phyloP scores from a whole-genome alignment of 2,888 invertebrate species.

The Sussaba pulchella region DNA sequence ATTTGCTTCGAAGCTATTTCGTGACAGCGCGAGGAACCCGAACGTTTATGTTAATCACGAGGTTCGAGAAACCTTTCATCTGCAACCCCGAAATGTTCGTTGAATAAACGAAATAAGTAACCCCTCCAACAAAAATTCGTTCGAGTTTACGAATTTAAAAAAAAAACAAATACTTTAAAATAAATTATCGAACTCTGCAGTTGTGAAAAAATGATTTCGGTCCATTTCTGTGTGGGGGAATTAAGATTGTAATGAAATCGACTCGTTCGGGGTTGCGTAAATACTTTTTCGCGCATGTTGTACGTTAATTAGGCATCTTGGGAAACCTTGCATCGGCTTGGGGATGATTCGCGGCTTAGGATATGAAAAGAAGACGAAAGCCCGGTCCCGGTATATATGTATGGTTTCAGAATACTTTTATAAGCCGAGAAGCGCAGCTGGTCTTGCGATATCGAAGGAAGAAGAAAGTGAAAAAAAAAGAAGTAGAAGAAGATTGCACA shows the following conservation, averaged over 20 bases:
- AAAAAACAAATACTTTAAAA: too few species aligned
- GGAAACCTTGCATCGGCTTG: slow-evolving; percentile 57
- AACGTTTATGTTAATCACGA: slow-evolving; percentile 39
- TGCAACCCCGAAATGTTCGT: background rate
- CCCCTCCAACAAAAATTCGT: background rate
- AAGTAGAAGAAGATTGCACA: too few species aligned
- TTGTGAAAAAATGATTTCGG: too few species aligned
- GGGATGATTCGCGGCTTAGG: slow-evolving; percentile 55
- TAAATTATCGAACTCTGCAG: too few species aligned
- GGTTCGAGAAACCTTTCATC: slow-evolving; percentile 8
- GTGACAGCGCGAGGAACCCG: slow-evolving; percentile 3
- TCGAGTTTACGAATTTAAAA: too few species aligned
- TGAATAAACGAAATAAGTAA: background rate
- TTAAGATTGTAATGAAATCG: too few species aligned
- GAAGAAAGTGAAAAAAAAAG: background rate
- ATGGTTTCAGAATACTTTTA: slow-evolving; percentile 73
- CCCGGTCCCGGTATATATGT: slow-evolving; percentile 32
- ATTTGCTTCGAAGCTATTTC: slow-evolving; percentile 13
- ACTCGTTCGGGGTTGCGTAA: too few species aligned
- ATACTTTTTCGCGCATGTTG: background rate
- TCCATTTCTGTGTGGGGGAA: too few species aligned
- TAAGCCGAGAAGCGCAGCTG: slow-evolving; percentile 44
- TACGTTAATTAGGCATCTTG: slow-evolving; percentile 54
- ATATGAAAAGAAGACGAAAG: slow-evolving; percentile 40
- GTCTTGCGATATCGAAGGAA: slow-evolving; percentile 35